Evolutionary conservation across 2,797 vertebrate species (phyloP), one percentile per base, ranked within the genome.

Genomic region (Cheirogaleus major): DNA sequence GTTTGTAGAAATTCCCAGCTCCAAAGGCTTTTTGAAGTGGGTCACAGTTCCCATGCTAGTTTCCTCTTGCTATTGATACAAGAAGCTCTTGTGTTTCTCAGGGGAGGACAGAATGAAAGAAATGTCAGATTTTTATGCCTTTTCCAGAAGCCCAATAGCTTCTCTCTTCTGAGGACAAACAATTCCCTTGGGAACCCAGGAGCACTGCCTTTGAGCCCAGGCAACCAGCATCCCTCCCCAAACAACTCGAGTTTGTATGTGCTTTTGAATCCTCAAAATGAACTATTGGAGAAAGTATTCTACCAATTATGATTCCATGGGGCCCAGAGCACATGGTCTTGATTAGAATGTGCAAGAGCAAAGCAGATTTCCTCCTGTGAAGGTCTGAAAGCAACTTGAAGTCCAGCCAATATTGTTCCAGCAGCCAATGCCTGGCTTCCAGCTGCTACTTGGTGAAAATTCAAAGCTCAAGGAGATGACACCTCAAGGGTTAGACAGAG

Each of bases 261-360:
- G 96, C 97, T 98, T 93, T 97, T 97, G 97, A 98, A 98, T 67
- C 96, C 96, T 96, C 97, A 96, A 97, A 95, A 98, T 98, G 98
- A 98, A 97, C 92, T 98, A 95, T 97, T 98, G 93, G 97, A 98
- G 97, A 98, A 98, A 98, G 91, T 97, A 98, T 98, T 97, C 97
- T 91, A 95, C 96, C 96, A 97, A 97, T 97, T 98, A 98, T 97
- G 96, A 98, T 98, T 98, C 96, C 92, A 95, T 87, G 95, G 89
- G 97, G 91, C 75, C 92, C 92, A 97, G 88, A 97, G 96, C 97
- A 98, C 97, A 95, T 98, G 98, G 97, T 98, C 96, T 96, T 98
- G 96, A 98, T 98, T 98, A 98, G 95, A 97, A 98, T 94, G 72
- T 97, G 97, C 95, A 98, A 97, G 95, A 98, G 95, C 95, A 97